These are phyloP conservation scores for Stomatorhinus walkeri DNA, from an alignment of 2,797 vertebrate genomes.

Conservation along the genomic window DNA sequence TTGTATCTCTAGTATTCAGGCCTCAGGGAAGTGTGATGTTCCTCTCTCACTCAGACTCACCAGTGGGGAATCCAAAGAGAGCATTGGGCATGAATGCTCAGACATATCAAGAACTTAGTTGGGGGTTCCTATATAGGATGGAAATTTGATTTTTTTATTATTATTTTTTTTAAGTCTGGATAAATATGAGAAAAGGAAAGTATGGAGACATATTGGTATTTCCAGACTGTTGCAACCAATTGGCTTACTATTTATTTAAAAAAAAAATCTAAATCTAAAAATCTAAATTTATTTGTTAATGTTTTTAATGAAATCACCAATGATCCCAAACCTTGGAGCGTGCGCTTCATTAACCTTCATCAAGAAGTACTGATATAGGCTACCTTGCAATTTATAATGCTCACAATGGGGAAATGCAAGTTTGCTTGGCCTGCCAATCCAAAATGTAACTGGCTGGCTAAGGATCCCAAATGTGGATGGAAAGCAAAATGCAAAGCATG, in stretches of 20 bases:
- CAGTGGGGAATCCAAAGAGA: not conserved
- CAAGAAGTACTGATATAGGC: not conserved
- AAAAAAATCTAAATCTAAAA: not conserved
- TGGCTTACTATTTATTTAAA: not conserved
- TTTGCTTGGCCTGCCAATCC: not conserved
- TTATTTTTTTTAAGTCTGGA: not conserved
- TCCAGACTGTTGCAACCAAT: not conserved
- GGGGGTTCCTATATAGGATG: not conserved
- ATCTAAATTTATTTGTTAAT: not conserved
- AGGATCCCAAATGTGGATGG: not conserved
- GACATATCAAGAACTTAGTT: slow-evolving; percentile 49
- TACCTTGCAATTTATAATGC: not conserved
- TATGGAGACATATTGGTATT: not conserved
- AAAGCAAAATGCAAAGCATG: not conserved
- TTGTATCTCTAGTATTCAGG: slow-evolving; percentile 20
- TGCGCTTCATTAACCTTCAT: not conserved
- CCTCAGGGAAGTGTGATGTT: not conserved
- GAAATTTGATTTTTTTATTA: not conserved
- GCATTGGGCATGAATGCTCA: slow-evolving; percentile 23
- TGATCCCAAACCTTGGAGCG: too few relatives aligned
- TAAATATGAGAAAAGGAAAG: not conserved
- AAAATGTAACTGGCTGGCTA: not conserved
- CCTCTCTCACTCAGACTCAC: slow-evolving; percentile 13
- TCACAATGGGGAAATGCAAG: not conserved
- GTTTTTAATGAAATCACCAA: not conserved